Percentiles rank a stretch among this genome's conserved stretches.
These are phyloP conservation scores for Tenualosa ilisha DNA, from an alignment of 2,797 vertebrate species.

Conservation along the genomic window DNA sequence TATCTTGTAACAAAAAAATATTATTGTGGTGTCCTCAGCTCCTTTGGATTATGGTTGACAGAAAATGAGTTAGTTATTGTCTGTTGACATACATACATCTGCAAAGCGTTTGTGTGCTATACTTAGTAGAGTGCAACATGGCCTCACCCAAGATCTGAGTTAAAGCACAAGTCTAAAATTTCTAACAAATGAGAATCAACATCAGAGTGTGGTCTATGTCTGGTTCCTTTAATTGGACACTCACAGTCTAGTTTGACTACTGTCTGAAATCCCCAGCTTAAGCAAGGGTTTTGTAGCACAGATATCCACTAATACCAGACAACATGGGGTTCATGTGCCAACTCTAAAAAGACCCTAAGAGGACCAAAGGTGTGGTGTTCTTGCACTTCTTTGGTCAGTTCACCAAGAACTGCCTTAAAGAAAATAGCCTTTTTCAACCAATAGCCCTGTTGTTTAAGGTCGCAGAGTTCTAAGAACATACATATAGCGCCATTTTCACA, in stretches of 20 bases:
- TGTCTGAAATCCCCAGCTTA: background rate
- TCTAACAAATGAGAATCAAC: background rate
- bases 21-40: no score
- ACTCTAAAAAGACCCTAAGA: background rate
- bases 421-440: no score
- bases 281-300: background rate
- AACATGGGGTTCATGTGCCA: background rate
- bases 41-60: background rate
- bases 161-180: background rate
- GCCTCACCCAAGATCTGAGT: background rate
- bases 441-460: no score
- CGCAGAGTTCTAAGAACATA: no score
- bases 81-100: background rate
- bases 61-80: background rate
- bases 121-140: no score
- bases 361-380: no score
- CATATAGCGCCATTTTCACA: background rate
- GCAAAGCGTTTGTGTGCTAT: background rate
- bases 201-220: background rate
- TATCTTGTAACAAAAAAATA: background rate
- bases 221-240: background rate
- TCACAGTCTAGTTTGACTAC: background rate
- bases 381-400: background rate
- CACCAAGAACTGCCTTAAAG: no score
- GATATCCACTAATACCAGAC: background rate